Percentiles rank a stretch among this genome's conserved stretches.
Evolutionary conservation across 1,140 invertebrate species (phyloP).

Genomic region (Apis laboriosa): DNA sequence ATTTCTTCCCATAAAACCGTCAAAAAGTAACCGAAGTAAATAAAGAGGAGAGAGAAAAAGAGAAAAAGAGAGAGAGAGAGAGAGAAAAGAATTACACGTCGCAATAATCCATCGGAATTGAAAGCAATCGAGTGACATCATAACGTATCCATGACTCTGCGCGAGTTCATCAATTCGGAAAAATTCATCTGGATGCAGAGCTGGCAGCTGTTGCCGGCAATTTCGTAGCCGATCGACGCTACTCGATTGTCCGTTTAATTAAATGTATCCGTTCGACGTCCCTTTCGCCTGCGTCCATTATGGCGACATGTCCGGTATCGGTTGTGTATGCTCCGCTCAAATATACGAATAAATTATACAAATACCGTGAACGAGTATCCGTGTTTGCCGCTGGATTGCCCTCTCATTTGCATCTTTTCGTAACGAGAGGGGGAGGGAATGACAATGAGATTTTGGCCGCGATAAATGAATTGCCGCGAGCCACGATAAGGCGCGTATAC

Average conservation of each 20-base stretch:
- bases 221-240: neutral
- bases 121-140: neutral
- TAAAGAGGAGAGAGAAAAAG: too few species aligned
- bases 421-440: neutral
- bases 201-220: too few species aligned
- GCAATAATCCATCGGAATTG: neutral
- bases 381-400: neutral
- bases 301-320: conserved; percentile 17
- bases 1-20: too few species aligned
- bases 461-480: conserved; percentile 18
- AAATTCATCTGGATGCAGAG: neutral
- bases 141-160: neutral
- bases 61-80: too few species aligned
- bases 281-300: conserved; percentile 19
- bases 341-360: conserved; percentile 42
- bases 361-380: neutral
- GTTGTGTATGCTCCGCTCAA: neutral
- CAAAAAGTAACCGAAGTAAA: too few species aligned
- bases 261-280: conserved; percentile 5
- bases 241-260: conserved; percentile 14
- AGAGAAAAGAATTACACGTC: too few species aligned
- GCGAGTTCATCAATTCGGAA: neutral
- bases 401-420: conserved; percentile 28
- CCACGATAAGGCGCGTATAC: conserved; percentile 9
- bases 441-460: conserved; percentile 16